Evolutionary conservation across 2,797 vertebrate species (phyloP).

Genomic region (Acanthopagrus latus): DNA sequence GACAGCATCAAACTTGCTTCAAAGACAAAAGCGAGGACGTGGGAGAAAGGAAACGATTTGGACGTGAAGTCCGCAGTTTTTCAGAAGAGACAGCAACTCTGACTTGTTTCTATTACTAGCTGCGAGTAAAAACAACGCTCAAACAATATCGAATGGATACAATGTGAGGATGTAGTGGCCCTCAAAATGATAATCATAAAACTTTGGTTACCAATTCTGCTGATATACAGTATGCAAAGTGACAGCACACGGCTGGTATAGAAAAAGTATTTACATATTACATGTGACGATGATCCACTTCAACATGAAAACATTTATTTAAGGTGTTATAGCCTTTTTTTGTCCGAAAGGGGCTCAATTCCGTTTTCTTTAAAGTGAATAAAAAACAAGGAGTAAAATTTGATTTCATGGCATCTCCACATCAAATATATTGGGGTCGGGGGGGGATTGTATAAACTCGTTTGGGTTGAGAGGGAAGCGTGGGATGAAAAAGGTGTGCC

Average conservation of each 20-base stretch:
- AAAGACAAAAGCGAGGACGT: conserved; percentile 58
- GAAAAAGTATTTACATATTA: conserved; percentile 85
- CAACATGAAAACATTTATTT: conserved; percentile 67
- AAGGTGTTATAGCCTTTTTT: conserved; percentile 57
- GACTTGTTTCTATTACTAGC: conserved; percentile 49
- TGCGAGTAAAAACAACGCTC: conserved; percentile 46
- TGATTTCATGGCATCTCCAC: conserved; percentile 58
- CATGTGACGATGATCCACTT: conserved; percentile 71
- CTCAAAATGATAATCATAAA: conserved; percentile 80
- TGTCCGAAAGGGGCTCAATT: conserved; percentile 53
- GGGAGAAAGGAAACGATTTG: conserved; percentile 24
- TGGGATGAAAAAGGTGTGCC: conserved; percentile 18
- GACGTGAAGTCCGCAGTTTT: conserved; percentile 22
- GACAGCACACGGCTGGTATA: conserved; percentile 79
- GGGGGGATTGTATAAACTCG: conserved; percentile 31
- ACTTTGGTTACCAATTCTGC: conserved; percentile 88
- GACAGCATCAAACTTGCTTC: conserved; percentile 66
- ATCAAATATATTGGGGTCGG: conserved; percentile 30
- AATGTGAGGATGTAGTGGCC: conserved; percentile 64
- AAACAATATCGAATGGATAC: conserved; percentile 52
- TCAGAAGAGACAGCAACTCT: conserved; percentile 32
- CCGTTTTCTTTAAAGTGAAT: conserved; percentile 8
- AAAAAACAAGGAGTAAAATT: conserved; percentile 19
- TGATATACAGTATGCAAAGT: conserved; percentile 83
- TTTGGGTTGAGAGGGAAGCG: conserved; percentile 36